phyloP scores from a whole-genome alignment of 2,113 vertebrate species.

The Vireo altiloquus region DNA sequence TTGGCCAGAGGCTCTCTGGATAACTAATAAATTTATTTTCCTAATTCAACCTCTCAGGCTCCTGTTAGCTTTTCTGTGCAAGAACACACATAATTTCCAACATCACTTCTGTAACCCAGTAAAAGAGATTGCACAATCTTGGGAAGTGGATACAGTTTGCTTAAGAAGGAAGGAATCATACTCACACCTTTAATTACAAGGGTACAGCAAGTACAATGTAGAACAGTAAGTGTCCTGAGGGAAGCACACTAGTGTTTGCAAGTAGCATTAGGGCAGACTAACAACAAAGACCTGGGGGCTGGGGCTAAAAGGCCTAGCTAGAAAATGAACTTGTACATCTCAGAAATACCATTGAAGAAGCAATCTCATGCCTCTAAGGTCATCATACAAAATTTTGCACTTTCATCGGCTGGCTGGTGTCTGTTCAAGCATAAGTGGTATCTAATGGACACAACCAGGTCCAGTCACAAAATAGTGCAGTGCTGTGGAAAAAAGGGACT shows the following conservation, averaged over 20 bases:
- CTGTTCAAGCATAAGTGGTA: background rate
- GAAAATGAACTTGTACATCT: background rate
- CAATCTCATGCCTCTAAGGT: background rate
- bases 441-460: background rate
- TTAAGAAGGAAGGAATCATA: background rate
- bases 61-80: background rate
- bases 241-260: background rate
- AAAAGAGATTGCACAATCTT: background rate
- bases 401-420: background rate
- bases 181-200: background rate
- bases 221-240: background rate
- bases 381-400: background rate
- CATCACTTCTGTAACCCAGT: background rate
- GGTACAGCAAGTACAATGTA: background rate
- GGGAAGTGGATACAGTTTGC: background rate
- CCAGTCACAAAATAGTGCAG: background rate
- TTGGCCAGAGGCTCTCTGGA: background rate
- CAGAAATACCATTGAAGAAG: background rate
- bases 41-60: background rate
- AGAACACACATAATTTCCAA: background rate
- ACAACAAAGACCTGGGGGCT: background rate
- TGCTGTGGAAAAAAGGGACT: background rate
- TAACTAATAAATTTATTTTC: background rate
- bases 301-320: background rate
- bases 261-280: background rate